These are phyloP conservation scores for Neotragus moschatus DNA, from an alignment of 2,113 vertebrate species.

Conservation along the genomic window DNA sequence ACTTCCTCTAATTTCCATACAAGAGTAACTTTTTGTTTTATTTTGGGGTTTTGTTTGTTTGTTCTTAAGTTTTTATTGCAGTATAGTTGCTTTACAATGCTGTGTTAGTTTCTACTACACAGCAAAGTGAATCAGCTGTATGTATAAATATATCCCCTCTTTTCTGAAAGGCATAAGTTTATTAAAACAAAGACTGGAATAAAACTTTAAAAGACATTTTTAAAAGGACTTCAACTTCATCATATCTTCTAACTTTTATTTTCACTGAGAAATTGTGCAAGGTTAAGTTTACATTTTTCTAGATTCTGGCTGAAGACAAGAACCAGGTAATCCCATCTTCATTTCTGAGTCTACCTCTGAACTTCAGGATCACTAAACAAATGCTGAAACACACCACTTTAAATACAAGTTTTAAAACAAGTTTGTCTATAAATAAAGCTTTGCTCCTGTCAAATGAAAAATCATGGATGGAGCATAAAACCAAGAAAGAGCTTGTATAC, in stretches of 20 bases:
- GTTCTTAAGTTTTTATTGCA: background rate
- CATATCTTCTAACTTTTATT: constrained; percentile 70
- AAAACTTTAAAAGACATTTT: constrained; percentile 4
- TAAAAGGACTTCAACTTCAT: background rate
- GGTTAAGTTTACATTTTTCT: constrained; percentile 90
- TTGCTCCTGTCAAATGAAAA: background rate
- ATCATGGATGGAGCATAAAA: background rate
- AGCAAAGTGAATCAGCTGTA: background rate
- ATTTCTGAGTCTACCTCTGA: constrained; percentile 71
- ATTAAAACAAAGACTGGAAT: constrained; percentile 35
- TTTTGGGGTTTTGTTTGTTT: background rate
- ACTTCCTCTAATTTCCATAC: background rate
- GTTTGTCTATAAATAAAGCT: background rate
- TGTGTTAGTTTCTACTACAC: background rate
- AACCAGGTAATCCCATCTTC: constrained; percentile 77
- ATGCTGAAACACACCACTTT: background rate
- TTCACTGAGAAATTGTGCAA: constrained; percentile 82
- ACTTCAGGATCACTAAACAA: constrained; percentile 81
- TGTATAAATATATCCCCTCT: background rate
- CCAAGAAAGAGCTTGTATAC: background rate
- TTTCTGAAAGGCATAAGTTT: background rate
- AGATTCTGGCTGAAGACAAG: constrained; percentile 87
- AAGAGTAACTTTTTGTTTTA: background rate
- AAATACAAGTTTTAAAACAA: background rate
- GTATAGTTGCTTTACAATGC: background rate